Evolutionary conservation across 1,140 invertebrate genomes (phyloP), one percentile per base, ranked within the genome.

Genomic region (Brachionus rotundiformis): DNA sequence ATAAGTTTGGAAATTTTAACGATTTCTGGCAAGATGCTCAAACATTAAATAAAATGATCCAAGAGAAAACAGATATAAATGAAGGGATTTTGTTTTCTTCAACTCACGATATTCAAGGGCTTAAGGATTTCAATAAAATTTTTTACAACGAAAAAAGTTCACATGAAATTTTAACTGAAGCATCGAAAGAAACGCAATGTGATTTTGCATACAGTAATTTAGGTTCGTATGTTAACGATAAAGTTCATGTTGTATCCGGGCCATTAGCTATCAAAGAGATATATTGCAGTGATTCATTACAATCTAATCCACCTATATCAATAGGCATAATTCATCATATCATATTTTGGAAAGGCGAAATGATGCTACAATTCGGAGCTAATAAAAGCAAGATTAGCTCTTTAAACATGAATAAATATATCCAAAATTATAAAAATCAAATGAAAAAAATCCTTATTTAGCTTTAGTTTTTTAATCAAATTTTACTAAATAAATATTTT

Each of bases 11-110:
- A 25, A 49, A 41, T 1, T 79, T 59, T n/a, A 41, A 25, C n/a
- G 59, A 79, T 79, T 59, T 79, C 47, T 79, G 76, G 76, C 19
- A 29, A 23, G 76, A 79, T 61, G 47, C 76, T 33, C n/a, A 33
- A 41, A 19, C 11, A 0, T 23, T 79, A 11, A 33, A 59, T 41
- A 31, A 79, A 39, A 11, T 79, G 47, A 59, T 79, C 1, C 44
- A 39, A 59, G 19, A 54, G 13, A 59, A 54, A 10, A 41, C 36
- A 31, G 47, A 36, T 5, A 29, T 63, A 33, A 49, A 79, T 10
- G 13, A 36, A 2, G 76, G 76, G 1, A n/a, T 23, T 13, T 63
- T 79, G 33, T 59, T 79, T 59, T 27, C 76, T 8, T 8, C 19
- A 8, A 36, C 44, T 59, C 76, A 79, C 25, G 29, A 59, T 59